A percentile compares a stretch with the other conserved stretches of the same genome.
Conservation (phyloP, 2,888 invertebrate genomes). For the Lagria hirta region DNA sequence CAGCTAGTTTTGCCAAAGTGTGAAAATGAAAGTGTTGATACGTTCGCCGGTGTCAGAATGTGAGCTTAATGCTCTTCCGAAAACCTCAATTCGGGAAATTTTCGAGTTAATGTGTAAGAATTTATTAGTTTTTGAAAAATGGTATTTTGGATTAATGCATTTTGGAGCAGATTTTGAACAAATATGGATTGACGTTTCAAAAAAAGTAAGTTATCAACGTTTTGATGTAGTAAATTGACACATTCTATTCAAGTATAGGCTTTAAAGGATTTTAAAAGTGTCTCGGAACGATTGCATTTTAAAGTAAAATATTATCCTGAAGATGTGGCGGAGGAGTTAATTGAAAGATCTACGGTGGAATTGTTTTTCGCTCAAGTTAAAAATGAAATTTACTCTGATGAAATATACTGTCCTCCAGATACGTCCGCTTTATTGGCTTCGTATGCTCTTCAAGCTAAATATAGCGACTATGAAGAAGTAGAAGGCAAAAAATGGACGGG, state of each 20-base stretch:
- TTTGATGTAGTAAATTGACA: conserved; percentile 8
- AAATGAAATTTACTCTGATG: conserved; percentile 92
- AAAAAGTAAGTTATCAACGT: conserved; percentile 41
- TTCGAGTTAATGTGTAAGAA: conserved; percentile 47
- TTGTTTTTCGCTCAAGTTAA: conserved; percentile 92
- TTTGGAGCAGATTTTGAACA: conserved; percentile 39
- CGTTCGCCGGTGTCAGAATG: conserved; percentile 47
- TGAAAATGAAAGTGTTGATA: conserved; percentile 44
- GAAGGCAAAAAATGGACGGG: conserved; percentile 80
- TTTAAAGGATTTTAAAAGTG: conserved; percentile 39
- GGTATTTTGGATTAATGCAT: conserved; percentile 50
- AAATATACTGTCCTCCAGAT: conserved; percentile 98
- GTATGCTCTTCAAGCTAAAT: conserved; percentile 95
- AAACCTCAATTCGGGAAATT: conserved; percentile 42
- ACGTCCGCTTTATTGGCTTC: conserved; percentile 96
- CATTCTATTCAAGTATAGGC: conserved; percentile 35
- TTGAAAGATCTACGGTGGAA: conserved; percentile 96
- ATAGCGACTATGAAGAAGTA: conserved; percentile 87
- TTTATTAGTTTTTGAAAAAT: conserved; percentile 48
- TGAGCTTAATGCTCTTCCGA: conserved; percentile 44
- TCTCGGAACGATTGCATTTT: conserved; percentile 45
- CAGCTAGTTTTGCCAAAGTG: neutral
- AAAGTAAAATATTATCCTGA: conserved; percentile 99
- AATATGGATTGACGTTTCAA: conserved; percentile 49
- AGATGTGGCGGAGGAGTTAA: conserved; percentile 96